Evolutionary conservation across 2,113 vertebrate genomes (phyloP), one percentile per base, ranked within the genome.

Genomic region (Eolophus roseicapilla): DNA sequence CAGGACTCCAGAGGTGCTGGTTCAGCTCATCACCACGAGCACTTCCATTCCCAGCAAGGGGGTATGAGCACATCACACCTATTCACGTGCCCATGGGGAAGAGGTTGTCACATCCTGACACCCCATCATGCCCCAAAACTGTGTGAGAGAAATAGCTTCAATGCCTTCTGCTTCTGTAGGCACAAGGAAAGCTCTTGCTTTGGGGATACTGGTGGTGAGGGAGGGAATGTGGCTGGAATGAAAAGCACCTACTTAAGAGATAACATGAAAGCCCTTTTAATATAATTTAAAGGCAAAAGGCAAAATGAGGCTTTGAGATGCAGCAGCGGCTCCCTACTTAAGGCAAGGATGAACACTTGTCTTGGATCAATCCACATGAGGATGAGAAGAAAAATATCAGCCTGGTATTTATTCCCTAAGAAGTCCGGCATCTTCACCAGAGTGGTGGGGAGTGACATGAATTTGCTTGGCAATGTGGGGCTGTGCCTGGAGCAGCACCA

Each of bases 181-280:
- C 6, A 3, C 27, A 27, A 52, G 67, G n/a, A 31, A 41, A 76
- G 75, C 60, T 70, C 60, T 33, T 37, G 88, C 85, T 78, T n/a
- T 6, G 49, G 16, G 77, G 46, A 55, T n/a, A 78, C 57, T 12
- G 60, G 91, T 1, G 2, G 49, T 4, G 18, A 79, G 16, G 73
- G 44, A 82, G 43, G 28, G 18, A 77, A 46, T 70, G 85, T 64
- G 92, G 88, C 82, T 83, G 85, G 96, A 94, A 96, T 95, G 62
- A 95, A 49, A 96, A 96, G 35, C 82, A 83, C 37, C 82, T 74
- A 33, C 79, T 96, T 95, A 70, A 16, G 35, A 49, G 55, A 78
- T 92, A 94, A 96, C 82, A 74, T 31, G 64, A 88, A 86, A 96
- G 79, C 71, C 88, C 93, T 96, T 96, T 95, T 78, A 78, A 86